phyloP scores from a whole-genome alignment of 2,888 invertebrate species.

The Acrobeloides nanus region DNA sequence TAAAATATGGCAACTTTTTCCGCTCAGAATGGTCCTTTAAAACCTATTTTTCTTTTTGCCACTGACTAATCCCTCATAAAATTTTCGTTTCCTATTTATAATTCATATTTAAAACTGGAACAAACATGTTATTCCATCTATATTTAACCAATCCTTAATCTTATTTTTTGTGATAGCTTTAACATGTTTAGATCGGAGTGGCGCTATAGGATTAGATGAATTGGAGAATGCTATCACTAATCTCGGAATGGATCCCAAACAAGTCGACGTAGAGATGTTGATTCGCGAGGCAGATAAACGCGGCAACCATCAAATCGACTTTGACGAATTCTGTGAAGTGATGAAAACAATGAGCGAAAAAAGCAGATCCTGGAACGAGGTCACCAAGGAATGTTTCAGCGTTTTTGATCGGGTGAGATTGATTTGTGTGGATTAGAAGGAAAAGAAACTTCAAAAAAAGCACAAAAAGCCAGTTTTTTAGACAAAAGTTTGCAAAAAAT shows the following conservation, averaged over 20 bases:
- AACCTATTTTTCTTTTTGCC: too few relatives aligned
- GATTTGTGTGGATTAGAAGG: background rate
- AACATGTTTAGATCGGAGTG: slow-evolving; percentile 23
- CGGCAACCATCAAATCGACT: slow-evolving; percentile 51
- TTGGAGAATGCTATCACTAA: slow-evolving; percentile 44
- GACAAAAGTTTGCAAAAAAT: too few relatives aligned
- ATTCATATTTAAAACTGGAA: background rate
- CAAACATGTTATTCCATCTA: background rate
- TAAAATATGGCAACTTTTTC: too few relatives aligned
- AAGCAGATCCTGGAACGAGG: slow-evolving; percentile 48
- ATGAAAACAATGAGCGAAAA: slow-evolving; percentile 45
- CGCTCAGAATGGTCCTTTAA: too few relatives aligned
- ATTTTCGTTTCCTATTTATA: background rate
- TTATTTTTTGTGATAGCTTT: background rate
- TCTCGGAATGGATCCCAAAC: slow-evolving; percentile 45
- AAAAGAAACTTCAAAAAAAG: background rate
- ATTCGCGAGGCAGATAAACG: slow-evolving; percentile 51
- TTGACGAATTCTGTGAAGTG: slow-evolving; percentile 28
- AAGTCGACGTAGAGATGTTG: slow-evolving; percentile 46
- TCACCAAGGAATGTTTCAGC: slow-evolving; percentile 47
- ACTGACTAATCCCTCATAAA: background rate
- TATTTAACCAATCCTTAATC: background rate
- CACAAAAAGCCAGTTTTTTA: background rate
- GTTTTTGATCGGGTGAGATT: slow-evolving; percentile 46
- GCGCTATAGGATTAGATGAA: slow-evolving; percentile 29